Percentiles rank a stretch among this genome's conserved stretches.
Conservation (phyloP, 2,888 invertebrate genomes). For the Gymnosoma rotundatum region DNA sequence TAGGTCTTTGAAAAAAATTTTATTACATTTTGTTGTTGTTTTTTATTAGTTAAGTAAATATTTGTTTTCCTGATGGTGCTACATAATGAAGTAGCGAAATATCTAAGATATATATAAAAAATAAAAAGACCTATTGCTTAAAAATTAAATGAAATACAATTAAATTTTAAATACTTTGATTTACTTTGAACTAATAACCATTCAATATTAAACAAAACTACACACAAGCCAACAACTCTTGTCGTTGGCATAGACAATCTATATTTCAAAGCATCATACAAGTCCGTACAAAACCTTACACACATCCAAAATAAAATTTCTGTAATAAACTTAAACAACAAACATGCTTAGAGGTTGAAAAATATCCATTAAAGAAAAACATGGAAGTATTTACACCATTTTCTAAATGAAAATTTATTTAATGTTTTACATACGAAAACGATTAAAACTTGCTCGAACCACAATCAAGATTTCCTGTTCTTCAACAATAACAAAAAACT, state of each 20-base stretch:
- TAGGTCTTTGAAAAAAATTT: too few relatives aligned
- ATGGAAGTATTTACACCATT: conserved; percentile 30
- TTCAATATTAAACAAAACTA: neutral
- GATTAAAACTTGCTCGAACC: conserved; percentile 72
- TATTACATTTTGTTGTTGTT: too few relatives aligned
- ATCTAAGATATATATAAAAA: too few relatives aligned
- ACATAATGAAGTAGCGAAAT: too few relatives aligned
- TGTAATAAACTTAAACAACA: conserved; percentile 12
- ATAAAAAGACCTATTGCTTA: too few relatives aligned
- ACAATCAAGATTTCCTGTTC: conserved; percentile 69
- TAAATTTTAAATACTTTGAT: too few relatives aligned
- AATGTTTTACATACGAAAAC: conserved; percentile 74
- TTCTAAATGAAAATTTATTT: conserved; percentile 73
- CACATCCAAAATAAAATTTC: neutral
- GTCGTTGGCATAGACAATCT: neutral
- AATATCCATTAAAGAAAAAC: conserved; percentile 54
- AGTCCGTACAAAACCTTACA: neutral
- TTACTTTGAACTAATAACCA: neutral
- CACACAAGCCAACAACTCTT: neutral
- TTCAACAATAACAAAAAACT: conserved; percentile 23
- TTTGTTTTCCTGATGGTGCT: too few relatives aligned
- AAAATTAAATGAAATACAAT: too few relatives aligned
- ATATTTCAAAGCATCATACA: too few relatives aligned
- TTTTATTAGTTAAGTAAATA: too few relatives aligned
- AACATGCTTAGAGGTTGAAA: neutral